phyloP scores from a whole-genome alignment of 2,888 invertebrate genomes.

The Eurytoma adleriae region DNA sequence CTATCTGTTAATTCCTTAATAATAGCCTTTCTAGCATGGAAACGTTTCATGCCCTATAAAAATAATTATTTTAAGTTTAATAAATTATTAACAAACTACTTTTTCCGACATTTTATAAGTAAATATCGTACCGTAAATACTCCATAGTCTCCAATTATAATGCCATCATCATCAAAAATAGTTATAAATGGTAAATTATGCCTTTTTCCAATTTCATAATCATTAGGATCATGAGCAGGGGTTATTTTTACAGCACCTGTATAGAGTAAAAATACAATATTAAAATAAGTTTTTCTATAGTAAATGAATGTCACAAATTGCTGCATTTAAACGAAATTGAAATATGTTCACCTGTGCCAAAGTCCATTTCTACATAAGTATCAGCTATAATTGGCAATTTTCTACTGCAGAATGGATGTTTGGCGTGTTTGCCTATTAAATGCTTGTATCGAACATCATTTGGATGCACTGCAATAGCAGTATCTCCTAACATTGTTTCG shows the following conservation, averaged over 20 bases:
- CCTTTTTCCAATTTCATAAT: conserved; percentile 96
- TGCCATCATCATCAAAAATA: conserved; percentile 94
- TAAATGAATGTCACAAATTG: background rate
- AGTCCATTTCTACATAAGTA: conserved; percentile 94
- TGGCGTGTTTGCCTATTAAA: conserved; percentile 87
- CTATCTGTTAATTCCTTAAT: conserved; percentile 85
- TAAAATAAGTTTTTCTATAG: background rate
- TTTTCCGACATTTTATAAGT: conserved; percentile 4
- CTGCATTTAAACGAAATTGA: background rate
- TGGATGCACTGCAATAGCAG: conserved; percentile 98
- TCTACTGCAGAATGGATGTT: conserved; percentile 92
- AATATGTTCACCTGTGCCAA: conserved; percentile 88
- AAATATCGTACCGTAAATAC: conserved; percentile 80
- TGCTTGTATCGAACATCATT: conserved; percentile 89
- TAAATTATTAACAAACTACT: conserved; percentile 24
- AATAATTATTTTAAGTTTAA: conserved; percentile 9
- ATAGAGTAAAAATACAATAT: conserved; percentile 34
- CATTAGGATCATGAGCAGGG: conserved; percentile 97
- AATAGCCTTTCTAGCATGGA: conserved; percentile 91
- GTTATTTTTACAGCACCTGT: conserved; percentile 98
- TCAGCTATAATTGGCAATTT: conserved; percentile 93
- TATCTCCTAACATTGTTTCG: conserved; percentile 99
- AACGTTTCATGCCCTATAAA: conserved; percentile 89
- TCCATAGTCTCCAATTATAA: conserved; percentile 87
- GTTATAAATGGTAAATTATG: conserved; percentile 91